Percentiles rank a stretch among this genome's conserved stretches.
Conservation (phyloP, 1,140 invertebrate genomes). For the Tetragnatha versicolor region DNA sequence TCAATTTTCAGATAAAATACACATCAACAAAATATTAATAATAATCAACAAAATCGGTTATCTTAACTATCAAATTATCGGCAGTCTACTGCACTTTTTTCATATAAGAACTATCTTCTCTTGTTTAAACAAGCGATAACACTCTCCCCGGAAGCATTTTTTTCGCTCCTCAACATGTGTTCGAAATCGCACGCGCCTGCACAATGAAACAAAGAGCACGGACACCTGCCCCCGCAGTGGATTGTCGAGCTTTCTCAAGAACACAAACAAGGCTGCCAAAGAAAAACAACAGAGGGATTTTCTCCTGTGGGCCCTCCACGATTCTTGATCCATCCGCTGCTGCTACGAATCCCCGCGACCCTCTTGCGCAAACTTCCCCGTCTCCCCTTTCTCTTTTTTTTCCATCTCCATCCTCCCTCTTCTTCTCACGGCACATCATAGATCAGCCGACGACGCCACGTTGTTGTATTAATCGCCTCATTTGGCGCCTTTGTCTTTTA, state of each 20-base stretch:
- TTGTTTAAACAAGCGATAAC: too few relatives aligned
- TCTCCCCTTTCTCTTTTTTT: constrained; percentile 35
- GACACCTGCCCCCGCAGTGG: not conserved
- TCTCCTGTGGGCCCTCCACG: not conserved
- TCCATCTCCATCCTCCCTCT: not conserved
- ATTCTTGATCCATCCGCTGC: constrained; percentile 39
- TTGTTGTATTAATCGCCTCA: not conserved
- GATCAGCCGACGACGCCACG: not conserved
- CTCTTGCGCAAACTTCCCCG: constrained; percentile 36
- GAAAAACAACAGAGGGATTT: constrained; percentile 5
- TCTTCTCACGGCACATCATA: not conserved
- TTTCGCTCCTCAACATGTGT: constrained; percentile 7
- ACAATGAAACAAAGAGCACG: not conserved
- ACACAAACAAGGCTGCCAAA: constrained; percentile 23
- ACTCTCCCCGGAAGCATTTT: not conserved
- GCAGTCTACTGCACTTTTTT: too few relatives aligned
- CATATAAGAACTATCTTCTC: too few relatives aligned
- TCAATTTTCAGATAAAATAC: too few relatives aligned
- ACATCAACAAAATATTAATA: too few relatives aligned
- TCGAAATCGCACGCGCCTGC: constrained; percentile 11
- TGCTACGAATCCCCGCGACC: not conserved
- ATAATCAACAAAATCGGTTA: too few relatives aligned
- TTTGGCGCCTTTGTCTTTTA: not conserved
- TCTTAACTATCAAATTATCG: too few relatives aligned
- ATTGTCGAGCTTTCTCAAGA: constrained; percentile 15